These are phyloP conservation scores for Marmota monax DNA, from an alignment of 2,113 vertebrate species.

Conservation along the genomic window DNA sequence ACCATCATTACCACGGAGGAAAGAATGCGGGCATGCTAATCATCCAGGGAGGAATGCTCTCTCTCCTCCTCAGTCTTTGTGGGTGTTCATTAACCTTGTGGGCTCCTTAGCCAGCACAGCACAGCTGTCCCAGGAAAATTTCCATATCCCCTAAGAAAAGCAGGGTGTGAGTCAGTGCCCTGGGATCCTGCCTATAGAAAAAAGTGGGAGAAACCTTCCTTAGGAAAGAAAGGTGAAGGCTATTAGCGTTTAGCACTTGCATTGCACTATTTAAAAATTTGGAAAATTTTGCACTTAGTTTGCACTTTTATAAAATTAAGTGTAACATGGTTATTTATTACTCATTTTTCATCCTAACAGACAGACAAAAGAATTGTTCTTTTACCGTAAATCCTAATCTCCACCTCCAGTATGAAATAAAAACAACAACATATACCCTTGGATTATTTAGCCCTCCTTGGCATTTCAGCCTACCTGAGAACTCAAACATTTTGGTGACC, in stretches of 20 bases:
- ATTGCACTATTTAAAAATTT: constrained; percentile 36
- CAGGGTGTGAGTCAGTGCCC: neutral
- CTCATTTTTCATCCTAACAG: constrained; percentile 55
- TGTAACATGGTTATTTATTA: constrained; percentile 47
- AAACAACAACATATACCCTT: neutral
- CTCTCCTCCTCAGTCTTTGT: constrained; percentile 67
- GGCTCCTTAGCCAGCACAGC: constrained; percentile 36
- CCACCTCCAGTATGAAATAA: neutral
- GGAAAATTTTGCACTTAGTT: constrained; percentile 54
- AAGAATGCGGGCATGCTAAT: constrained; percentile 61
- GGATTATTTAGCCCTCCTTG: neutral
- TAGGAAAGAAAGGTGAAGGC: neutral
- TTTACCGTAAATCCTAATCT: constrained; percentile 21
- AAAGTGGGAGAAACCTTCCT: constrained; percentile 26
- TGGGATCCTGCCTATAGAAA: neutral
- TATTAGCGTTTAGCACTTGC: neutral
- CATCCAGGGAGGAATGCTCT: neutral
- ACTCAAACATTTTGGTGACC: neutral
- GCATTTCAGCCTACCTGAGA: neutral
- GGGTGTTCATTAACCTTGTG: constrained; percentile 78
- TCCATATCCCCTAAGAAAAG: constrained; percentile 75
- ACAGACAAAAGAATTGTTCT: constrained; percentile 30
- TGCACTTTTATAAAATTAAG: constrained; percentile 68
- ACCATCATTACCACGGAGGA: constrained; percentile 67
- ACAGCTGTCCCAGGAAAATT: constrained; percentile 66